A percentile compares a stretch with the other conserved stretches of the same genome.
phyloP scores from a whole-genome alignment of 2,797 vertebrate genomes.

The Sebastes minor region DNA sequence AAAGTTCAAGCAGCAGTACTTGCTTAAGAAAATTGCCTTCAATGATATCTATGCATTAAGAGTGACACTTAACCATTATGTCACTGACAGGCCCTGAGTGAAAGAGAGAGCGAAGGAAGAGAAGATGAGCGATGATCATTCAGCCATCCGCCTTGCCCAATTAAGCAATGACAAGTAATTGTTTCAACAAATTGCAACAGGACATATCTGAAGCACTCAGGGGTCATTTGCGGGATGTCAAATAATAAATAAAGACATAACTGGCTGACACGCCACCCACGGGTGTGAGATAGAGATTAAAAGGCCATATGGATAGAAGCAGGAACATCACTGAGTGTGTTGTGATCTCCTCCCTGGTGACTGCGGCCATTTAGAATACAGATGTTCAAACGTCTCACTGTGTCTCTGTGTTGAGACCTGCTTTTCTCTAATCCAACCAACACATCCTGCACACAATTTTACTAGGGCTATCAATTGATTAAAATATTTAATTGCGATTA shows the following conservation, averaged over 20 bases:
- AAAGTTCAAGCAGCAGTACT: conserved; percentile 25
- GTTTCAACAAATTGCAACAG: conserved; percentile 72
- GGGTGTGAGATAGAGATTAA: conserved; percentile 58
- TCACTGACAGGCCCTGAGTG: conserved; percentile 24
- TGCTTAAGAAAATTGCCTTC: conserved; percentile 57
- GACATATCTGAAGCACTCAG: conserved; percentile 63
- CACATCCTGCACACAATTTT: background rate
- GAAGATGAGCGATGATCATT: conserved; percentile 63
- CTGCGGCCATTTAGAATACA: conserved; percentile 62
- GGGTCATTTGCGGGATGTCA: conserved; percentile 64
- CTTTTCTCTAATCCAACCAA: conserved; percentile 15
- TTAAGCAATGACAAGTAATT: conserved; percentile 74
- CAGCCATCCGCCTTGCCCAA: conserved; percentile 59
- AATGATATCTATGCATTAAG: conserved; percentile 36
- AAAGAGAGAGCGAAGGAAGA: conserved; percentile 17
- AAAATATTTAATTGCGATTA: no score
- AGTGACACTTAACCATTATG: conserved; percentile 39
- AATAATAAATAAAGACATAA: conserved; percentile 75
- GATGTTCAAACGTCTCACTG: conserved; percentile 56
- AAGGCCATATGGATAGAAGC: conserved; percentile 67
- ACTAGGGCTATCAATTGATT: no score
- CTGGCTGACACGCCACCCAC: conserved; percentile 49
- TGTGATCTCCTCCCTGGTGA: conserved; percentile 49
- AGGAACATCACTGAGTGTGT: conserved; percentile 40
- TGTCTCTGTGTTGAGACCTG: conserved; percentile 13